Conservation (phyloP, 2,113 vertebrate genomes). For the Coptodon rendalli region DNA sequence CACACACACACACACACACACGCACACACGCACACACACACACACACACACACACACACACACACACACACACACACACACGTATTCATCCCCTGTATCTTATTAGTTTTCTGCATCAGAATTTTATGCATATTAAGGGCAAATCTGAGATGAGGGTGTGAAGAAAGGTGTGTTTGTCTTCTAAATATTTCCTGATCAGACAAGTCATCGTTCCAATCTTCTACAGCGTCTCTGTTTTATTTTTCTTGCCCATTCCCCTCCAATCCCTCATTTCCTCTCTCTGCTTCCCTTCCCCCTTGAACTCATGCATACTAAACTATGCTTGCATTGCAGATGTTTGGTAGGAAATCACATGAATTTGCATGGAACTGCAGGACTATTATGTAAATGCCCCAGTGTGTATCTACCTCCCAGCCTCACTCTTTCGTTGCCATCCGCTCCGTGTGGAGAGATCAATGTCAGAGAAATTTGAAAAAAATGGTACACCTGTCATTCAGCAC, state of each 20-base stretch:
- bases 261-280: slow-evolving; percentile 15
- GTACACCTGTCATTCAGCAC: slow-evolving; percentile 14
- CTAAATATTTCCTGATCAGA: slow-evolving; percentile 39
- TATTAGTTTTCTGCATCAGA: neutral
- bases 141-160: neutral
- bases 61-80: neutral
- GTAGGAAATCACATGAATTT: slow-evolving; percentile 64
- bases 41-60: too few species aligned
- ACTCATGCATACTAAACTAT: slow-evolving; percentile 68
- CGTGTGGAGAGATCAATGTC: neutral
- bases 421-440: neutral
- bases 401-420: slow-evolving; percentile 24
- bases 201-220: neutral
- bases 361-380: slow-evolving; percentile 66
- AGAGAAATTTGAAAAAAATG: slow-evolving; percentile 2
- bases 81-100: neutral
- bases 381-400: slow-evolving; percentile 60
- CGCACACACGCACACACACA: too few species aligned
- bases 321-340: slow-evolving; percentile 68
- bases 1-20: too few species aligned
- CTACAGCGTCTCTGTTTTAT: neutral
- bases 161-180: neutral
- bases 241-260: neutral
- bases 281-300: neutral
- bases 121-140: neutral